Base-by-base conservation (phyloP, 2,888 invertebrate species). In the Formica aserva region DNA sequence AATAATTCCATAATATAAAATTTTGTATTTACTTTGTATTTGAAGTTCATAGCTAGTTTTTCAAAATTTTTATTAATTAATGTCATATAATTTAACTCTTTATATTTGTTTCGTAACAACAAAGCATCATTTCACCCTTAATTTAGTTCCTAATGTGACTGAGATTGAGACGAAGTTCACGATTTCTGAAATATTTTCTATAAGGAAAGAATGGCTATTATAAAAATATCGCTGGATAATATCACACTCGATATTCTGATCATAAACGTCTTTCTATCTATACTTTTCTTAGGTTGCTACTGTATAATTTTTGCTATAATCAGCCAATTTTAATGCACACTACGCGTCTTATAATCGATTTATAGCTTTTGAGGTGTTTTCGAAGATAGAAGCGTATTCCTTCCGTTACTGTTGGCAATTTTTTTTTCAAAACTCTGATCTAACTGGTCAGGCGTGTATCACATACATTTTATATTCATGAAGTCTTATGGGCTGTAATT, bases 401-500 rank as follows among this genome's bases (percentile, higher is more conserved):
- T 67, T 67, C 18, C 67, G 32, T 6, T 15, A 22, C n/a, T 9
- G 9, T 41, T 32, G 29, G 29, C 26, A n/a, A 32, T 41, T 32
- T 32, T 32, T 32, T 32, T 63, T 45, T 45, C 6, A 57, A 75
- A 41, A 4, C 22, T n/a, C 11, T 29, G 11, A 29, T n/a, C 29
- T 41, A 66, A 57, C 41, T 66, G 15, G 22, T 78, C 67, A 18
- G 35, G 41, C 41, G 6, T 57, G 77, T 77, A 66, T 77, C 41
- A 26, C 26, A 41, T 18, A 66, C 6, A 66, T 55, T 76, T 62
- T 11, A 67, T 77, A 78, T 78, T 78, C 67, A 78, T 67, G 67
- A 78, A 78, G 22, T 26, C 3, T 8, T 52, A 22, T 63, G 32
- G 76, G 13, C 77, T 62, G 63, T 77, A 85, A 84, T 86, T 84